These are phyloP conservation scores for Paralichthys olivaceus DNA, from an alignment of 2,113 vertebrate species.

Conservation along the genomic window DNA sequence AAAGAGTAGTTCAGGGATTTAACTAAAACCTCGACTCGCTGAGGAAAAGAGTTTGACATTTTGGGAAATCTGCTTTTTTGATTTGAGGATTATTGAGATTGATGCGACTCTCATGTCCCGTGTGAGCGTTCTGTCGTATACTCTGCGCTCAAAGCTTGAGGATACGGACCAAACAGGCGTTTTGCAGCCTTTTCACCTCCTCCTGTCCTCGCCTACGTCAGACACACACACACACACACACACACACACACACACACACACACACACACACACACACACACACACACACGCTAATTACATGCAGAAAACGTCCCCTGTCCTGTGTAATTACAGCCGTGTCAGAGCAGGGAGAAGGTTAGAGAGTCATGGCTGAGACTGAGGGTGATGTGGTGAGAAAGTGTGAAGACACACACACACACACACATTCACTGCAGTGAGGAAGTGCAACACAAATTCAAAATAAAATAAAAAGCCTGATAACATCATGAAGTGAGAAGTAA, in stretches of 20 bases:
- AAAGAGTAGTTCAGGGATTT: no score
- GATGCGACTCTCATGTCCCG: no score
- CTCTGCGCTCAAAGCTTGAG: no score
- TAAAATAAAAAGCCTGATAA: no score
- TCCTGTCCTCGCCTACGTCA: background rate
- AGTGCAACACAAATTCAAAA: background rate
- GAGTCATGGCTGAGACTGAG: slow-evolving; percentile 7
- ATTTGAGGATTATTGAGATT: no score
- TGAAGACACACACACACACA: background rate
- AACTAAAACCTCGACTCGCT: no score
- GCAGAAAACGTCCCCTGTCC: slow-evolving; percentile 11
- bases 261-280: slow-evolving; percentile 1
- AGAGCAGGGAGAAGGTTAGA: slow-evolving; percentile 12
- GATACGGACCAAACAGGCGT: no score
- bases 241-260: no score
- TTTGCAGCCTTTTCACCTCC: background rate
- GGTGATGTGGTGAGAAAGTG: background rate
- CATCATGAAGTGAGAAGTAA: background rate
- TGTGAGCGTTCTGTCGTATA: no score
- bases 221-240: no score
- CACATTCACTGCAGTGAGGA: no score
- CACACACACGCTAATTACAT: slow-evolving; percentile 46
- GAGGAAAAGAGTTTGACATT: background rate
- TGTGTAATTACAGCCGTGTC: slow-evolving; percentile 59
- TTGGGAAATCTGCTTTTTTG: background rate